phyloP scores from a whole-genome alignment of 2,888 invertebrate species.

The Neuroscelio doddi region DNA sequence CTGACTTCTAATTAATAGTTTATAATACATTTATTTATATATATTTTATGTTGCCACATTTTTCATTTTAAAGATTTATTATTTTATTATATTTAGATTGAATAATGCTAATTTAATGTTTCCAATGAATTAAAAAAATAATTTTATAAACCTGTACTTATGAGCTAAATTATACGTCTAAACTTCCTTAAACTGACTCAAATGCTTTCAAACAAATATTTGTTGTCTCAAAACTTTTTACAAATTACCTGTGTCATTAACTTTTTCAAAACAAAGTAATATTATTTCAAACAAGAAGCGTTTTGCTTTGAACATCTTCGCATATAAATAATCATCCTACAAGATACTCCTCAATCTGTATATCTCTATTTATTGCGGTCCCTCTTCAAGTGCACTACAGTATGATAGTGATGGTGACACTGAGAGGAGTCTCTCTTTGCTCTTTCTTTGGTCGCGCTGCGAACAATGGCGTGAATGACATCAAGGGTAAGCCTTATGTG shows the following conservation, averaged over 20 bases:
- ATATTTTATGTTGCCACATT: too few species aligned
- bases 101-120: too few species aligned
- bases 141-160: too few species aligned
- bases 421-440: conserved; percentile 39
- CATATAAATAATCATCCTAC: conserved; percentile 30
- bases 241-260: conserved; percentile 3
- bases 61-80: too few species aligned
- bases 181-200: too few species aligned
- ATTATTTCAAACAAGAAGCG: conserved; percentile 27
- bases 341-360: conserved; percentile 37
- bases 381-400: conserved; percentile 36
- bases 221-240: neutral
- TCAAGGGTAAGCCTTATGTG: conserved; percentile 35
- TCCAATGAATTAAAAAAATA: too few species aligned
- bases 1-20: too few species aligned
- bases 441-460: conserved; percentile 41
- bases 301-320: conserved; percentile 24
- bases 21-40: too few species aligned
- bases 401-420: conserved; percentile 43
- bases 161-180: too few species aligned
- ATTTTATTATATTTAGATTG: too few species aligned
- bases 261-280: conserved; percentile 9
- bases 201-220: too few species aligned
- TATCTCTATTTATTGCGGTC: conserved; percentile 38
- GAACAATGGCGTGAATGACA: conserved; percentile 38